Evolutionary conservation across 2,888 invertebrate species (phyloP).

Genomic region (Diplolepis rosae): DNA sequence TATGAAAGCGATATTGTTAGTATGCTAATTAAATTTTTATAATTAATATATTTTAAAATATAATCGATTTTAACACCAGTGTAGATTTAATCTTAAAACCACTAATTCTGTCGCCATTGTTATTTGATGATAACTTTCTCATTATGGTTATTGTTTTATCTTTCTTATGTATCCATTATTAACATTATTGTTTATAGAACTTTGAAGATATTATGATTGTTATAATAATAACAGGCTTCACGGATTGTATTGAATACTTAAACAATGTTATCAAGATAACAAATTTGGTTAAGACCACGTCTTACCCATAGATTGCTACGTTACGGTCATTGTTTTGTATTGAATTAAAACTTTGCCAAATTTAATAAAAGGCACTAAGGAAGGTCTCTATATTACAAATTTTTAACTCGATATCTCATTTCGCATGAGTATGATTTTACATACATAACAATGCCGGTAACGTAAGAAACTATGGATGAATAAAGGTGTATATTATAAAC

Average conservation of each 20-base stretch:
- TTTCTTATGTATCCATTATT: not conserved
- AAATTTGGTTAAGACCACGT: not conserved
- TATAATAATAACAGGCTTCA: constrained; percentile 18
- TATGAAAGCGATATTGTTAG: not conserved
- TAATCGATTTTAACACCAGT: constrained; percentile 3
- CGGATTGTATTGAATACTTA: constrained; percentile 21
- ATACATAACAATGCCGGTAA: too few species aligned
- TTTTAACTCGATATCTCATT: too few species aligned
- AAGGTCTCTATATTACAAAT: too few species aligned
- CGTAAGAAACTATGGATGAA: too few species aligned
- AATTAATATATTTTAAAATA: not conserved
- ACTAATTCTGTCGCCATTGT: constrained; percentile 20
- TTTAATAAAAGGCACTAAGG: too few species aligned
- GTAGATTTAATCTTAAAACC: constrained; percentile 8
- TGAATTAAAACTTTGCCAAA: too few species aligned
- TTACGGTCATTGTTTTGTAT: too few species aligned
- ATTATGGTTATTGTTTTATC: constrained; percentile 2
- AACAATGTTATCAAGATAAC: not conserved
- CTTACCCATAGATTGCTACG: too few species aligned
- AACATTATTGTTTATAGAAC: not conserved
- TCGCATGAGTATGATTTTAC: too few species aligned
- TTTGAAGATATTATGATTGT: constrained; percentile 11
- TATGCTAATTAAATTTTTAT: not conserved
- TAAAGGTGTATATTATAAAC: not conserved
- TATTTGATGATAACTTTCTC: constrained; percentile 13